A percentile compares a stretch with the other conserved stretches of the same genome.
phyloP scores from a whole-genome alignment of 1,140 invertebrate species.

The Agrilus planipennis region DNA sequence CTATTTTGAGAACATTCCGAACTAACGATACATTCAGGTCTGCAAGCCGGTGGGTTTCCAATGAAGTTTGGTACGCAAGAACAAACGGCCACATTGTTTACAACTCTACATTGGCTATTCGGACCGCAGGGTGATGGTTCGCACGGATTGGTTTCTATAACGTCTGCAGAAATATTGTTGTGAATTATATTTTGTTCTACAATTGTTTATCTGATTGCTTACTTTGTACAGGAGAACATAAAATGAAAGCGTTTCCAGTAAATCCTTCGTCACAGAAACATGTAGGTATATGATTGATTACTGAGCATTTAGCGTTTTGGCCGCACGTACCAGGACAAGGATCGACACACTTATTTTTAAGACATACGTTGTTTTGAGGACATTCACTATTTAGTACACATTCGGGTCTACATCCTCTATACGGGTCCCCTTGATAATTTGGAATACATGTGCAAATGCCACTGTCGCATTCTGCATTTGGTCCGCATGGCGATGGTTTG shows the following conservation, averaged over 20 bases:
- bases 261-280: constrained; percentile 55
- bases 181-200: neutral
- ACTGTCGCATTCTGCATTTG: constrained; percentile 54
- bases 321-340: constrained; percentile 64
- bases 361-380: constrained; percentile 51
- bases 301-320: constrained; percentile 51
- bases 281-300: constrained; percentile 59
- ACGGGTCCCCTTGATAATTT: constrained; percentile 51
- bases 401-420: constrained; percentile 49
- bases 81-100: constrained; percentile 33
- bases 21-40: constrained; percentile 47
- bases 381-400: constrained; percentile 54
- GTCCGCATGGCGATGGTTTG: constrained; percentile 59
- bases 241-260: constrained; percentile 57
- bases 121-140: constrained; percentile 38
- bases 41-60: constrained; percentile 39
- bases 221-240: constrained; percentile 43
- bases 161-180: constrained; percentile 10
- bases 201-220: constrained; percentile 17
- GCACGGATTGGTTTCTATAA: constrained; percentile 29
- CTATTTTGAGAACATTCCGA: constrained; percentile 45
- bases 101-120: constrained; percentile 30
- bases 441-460: constrained; percentile 47
- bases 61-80: constrained; percentile 38
- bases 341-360: constrained; percentile 61